Evolutionary conservation across 92 coral and sea anemone genomes (phyloP).

Genomic region (Montipora capitata): DNA sequence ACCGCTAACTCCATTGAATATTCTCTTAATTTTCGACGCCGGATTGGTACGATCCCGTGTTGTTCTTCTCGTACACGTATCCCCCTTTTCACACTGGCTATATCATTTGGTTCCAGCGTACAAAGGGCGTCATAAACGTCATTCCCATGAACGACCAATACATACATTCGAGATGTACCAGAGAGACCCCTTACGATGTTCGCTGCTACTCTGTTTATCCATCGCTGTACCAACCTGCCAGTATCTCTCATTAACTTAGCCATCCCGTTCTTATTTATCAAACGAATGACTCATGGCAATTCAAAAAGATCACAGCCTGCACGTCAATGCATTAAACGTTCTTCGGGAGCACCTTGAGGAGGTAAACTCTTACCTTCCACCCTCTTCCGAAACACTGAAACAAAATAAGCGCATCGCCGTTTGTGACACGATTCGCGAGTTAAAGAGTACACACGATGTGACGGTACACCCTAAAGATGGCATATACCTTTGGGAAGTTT

Average conservation of each 20-base stretch:
- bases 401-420: background rate
- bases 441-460: background rate
- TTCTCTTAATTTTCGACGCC: background rate
- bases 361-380: background rate
- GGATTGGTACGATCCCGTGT: background rate
- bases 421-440: background rate
- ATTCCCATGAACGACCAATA: slow-evolving; percentile 10
- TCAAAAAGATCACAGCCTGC: background rate
- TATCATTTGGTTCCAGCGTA: background rate
- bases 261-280: background rate
- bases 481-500: background rate
- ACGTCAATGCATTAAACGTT: background rate
- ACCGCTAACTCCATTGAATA: background rate
- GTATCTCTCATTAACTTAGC: background rate
- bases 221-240: background rate
- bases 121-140: slow-evolving; percentile 16
- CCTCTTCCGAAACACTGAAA: background rate
- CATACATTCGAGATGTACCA: background rate
- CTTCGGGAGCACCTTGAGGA: background rate
- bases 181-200: background rate
- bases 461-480: background rate
- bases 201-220: background rate
- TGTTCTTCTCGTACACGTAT: background rate
- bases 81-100: background rate
- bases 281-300: background rate